Conservation (phyloP, 2,888 invertebrate species). For the Strigamia crassipes region DNA sequence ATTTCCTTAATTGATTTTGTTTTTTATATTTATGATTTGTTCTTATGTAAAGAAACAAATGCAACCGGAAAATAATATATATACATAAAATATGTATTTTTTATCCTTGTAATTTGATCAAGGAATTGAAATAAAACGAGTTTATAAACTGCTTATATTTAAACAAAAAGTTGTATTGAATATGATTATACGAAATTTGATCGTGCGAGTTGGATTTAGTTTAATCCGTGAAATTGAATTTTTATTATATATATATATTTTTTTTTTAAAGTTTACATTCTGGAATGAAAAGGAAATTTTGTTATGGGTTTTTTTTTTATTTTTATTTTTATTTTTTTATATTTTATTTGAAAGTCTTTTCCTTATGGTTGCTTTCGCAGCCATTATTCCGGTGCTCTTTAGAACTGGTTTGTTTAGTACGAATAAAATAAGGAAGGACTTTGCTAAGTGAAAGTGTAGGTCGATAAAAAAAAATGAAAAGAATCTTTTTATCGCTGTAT, state of each 20-base stretch:
- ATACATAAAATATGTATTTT: too few relatives aligned
- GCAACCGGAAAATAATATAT: too few relatives aligned
- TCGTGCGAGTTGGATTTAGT: neutral
- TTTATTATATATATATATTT: too few relatives aligned
- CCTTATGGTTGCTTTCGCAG: neutral
- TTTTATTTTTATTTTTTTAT: too few relatives aligned
- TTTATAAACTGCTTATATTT: too few relatives aligned
- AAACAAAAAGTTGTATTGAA: too few relatives aligned
- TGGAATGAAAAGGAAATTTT: constrained; percentile 4
- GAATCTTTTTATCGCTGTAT: neutral
- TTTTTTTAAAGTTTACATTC: too few relatives aligned
- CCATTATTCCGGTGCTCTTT: neutral
- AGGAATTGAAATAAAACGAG: too few relatives aligned
- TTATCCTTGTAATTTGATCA: too few relatives aligned
- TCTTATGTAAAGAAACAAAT: too few relatives aligned
- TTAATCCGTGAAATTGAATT: too few relatives aligned
- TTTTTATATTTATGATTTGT: neutral
- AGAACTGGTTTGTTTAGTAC: neutral
- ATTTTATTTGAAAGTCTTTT: neutral
- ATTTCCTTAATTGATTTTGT: neutral
- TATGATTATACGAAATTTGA: too few relatives aligned
- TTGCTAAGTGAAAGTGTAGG: neutral
- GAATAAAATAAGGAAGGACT: constrained; percentile 4
- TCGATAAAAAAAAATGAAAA: neutral
- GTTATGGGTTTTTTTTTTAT: neutral